Conservation (phyloP, 2,888 invertebrate species). For the Muscina levida region DNA sequence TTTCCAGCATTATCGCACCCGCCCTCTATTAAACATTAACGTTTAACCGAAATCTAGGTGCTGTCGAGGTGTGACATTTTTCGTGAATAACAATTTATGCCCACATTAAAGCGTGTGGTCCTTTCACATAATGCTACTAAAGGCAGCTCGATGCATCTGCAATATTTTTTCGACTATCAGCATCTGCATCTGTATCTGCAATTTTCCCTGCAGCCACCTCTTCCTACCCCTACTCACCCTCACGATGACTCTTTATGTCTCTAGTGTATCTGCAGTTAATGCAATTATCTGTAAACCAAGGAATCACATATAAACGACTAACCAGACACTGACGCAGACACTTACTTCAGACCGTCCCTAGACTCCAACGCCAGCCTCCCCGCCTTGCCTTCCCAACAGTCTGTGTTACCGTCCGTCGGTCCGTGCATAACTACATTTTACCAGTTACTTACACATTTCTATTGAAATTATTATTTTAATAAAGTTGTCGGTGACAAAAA, state of each 20-base stretch:
- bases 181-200: neutral
- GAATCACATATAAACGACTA: neutral
- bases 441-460: constrained; percentile 45
- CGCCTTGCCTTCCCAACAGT: neutral
- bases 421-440: constrained; percentile 1
- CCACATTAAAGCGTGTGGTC: neutral
- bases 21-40: neutral
- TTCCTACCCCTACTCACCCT: too few relatives aligned
- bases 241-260: neutral
- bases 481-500: constrained; percentile 38
- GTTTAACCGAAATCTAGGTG: constrained; percentile 17
- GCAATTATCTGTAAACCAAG: constrained; percentile 58
- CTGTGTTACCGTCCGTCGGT: neutral
- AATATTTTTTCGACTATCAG: constrained; percentile 7
- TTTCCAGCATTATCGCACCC: neutral
- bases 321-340: too few relatives aligned
- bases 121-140: neutral
- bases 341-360: too few relatives aligned
- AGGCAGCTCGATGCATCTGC: constrained; percentile 33
- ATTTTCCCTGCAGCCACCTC: too few relatives aligned
- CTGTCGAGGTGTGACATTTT: constrained; percentile 44
- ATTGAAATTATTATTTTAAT: constrained; percentile 61
- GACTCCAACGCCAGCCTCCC: too few relatives aligned
- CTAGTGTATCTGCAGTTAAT: constrained; percentile 41
- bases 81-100: constrained; percentile 9